These are phyloP conservation scores for Eurosta solidaginis DNA, from an alignment of 1,140 invertebrate species.

Conservation along the genomic window DNA sequence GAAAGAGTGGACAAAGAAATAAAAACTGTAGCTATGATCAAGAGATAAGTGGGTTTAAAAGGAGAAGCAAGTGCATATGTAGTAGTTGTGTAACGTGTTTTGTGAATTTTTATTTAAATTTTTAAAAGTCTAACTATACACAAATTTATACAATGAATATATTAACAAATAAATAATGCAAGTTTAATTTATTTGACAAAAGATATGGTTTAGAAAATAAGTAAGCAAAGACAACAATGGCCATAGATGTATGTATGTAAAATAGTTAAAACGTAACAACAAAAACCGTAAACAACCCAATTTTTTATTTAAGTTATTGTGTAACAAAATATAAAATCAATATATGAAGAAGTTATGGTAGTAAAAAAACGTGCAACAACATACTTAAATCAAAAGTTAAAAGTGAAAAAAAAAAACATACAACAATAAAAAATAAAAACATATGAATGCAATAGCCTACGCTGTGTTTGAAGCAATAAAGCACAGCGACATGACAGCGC, in stretches of 20 bases:
- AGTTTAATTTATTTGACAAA: not conserved
- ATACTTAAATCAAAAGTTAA: not conserved
- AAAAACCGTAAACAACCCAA: not conserved
- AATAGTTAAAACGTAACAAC: not conserved
- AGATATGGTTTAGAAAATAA: slow-evolving; percentile 21
- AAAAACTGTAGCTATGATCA: slow-evolving; percentile 23
- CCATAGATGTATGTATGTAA: not conserved
- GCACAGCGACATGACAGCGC: not conserved
- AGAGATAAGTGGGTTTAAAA: slow-evolving; percentile 30
- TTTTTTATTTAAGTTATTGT: not conserved
- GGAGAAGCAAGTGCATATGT: slow-evolving; percentile 40
- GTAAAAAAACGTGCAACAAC: not conserved
- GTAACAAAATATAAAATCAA: not conserved
- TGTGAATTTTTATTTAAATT: slow-evolving; percentile 49
- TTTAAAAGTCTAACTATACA: not conserved
- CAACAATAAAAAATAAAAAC: not conserved
- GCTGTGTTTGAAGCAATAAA: not conserved
- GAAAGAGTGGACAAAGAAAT: not conserved
- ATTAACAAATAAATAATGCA: not conserved
- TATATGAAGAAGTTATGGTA: not conserved
- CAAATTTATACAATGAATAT: not conserved
- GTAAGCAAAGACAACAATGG: not conserved
- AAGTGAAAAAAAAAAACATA: not conserved
- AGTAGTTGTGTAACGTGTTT: slow-evolving; percentile 60
- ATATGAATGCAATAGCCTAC: not conserved